Conservation (phyloP, 2,888 invertebrate genomes). For the Monochamus alternatus region DNA sequence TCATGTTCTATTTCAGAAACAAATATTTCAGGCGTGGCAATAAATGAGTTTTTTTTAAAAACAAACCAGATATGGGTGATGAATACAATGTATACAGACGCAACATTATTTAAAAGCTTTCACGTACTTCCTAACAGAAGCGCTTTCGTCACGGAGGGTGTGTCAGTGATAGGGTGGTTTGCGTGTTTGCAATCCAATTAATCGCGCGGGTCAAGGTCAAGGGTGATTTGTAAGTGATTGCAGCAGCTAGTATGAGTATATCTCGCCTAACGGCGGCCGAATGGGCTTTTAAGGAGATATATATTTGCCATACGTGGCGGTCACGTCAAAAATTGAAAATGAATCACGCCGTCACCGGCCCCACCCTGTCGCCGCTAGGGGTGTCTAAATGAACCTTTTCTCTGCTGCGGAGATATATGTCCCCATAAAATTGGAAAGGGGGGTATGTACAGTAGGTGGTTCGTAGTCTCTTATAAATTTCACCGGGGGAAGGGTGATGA, state of each 20-base stretch:
- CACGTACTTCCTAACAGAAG: not conserved
- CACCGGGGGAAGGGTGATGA: not conserved
- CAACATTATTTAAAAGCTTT: not conserved
- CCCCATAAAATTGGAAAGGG: constrained; percentile 1
- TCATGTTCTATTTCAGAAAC: too few species aligned
- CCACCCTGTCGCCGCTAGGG: not conserved
- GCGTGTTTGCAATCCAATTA: constrained; percentile 25
- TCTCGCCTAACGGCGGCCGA: constrained; percentile 7
- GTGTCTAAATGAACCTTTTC: constrained; percentile 4
- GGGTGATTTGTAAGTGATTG: constrained; percentile 18
- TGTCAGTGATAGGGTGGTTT: constrained; percentile 20
- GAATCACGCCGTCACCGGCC: not conserved
- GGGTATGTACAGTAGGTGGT: not conserved
- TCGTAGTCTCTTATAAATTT: constrained; percentile 4
- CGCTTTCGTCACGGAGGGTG: not conserved
- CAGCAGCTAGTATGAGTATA: constrained; percentile 7
- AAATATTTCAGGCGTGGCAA: too few species aligned
- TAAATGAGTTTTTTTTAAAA: too few species aligned
- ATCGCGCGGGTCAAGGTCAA: constrained; percentile 2
- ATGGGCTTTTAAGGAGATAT: constrained; percentile 22
- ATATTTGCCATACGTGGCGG: not conserved
- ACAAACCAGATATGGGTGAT: too few species aligned
- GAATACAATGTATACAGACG: not conserved
- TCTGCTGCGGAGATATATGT: not conserved
- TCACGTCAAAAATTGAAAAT: constrained; percentile 22